Percentiles rank a stretch among this genome's conserved stretches.
phyloP scores from a whole-genome alignment of 2,888 invertebrate species.

The Ephialtes manifestator region DNA sequence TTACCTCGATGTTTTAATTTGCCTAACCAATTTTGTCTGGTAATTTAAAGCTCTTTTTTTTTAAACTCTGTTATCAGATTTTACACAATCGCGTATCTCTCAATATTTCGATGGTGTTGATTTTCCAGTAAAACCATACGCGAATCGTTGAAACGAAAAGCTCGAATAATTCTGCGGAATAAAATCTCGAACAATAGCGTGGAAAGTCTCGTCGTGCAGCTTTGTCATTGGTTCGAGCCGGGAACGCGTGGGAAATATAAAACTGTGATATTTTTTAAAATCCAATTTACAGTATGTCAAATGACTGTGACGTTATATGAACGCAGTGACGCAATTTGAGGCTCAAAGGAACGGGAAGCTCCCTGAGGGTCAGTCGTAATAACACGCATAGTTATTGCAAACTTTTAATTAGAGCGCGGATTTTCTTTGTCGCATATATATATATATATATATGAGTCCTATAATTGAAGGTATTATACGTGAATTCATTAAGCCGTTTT shows the following conservation, averaged over 20 bases:
- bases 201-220: constrained; percentile 48
- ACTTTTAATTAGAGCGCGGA: constrained; percentile 45
- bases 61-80: neutral
- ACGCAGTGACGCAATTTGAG: neutral
- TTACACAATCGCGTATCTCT: neutral
- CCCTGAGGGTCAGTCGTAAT: constrained; percentile 11
- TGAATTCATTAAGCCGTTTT: constrained; percentile 41
- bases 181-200: neutral
- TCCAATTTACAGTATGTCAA: neutral
- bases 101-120: neutral
- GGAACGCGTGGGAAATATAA: neutral
- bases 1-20: too few relatives aligned
- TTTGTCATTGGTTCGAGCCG: constrained; percentile 1
- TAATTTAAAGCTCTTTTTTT: neutral
- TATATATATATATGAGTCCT: neutral
- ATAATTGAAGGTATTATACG: constrained; percentile 9
- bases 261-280: neutral
- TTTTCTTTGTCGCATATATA: constrained; percentile 20
- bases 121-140: neutral
- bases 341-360: neutral
- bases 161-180: neutral
- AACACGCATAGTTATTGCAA: constrained; percentile 38
- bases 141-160: neutral
- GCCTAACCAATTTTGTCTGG: neutral
- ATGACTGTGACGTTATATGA: constrained; percentile 13